These are phyloP conservation scores for Pterocles orientalis DNA, from an alignment of 2,113 vertebrate species.

Conservation along the genomic window DNA sequence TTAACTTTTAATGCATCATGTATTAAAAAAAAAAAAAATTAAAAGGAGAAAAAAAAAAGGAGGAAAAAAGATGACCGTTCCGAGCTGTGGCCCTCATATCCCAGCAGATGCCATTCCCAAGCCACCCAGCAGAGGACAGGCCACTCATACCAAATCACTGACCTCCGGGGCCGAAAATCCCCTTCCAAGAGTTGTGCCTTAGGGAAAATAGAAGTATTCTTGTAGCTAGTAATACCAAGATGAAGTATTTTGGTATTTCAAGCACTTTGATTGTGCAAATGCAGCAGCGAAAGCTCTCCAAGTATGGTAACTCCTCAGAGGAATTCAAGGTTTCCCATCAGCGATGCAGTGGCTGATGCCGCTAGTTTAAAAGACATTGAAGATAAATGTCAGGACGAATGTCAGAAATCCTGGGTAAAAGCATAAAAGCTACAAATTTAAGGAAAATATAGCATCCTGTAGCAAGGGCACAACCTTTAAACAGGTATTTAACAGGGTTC, in stretches of 20 bases:
- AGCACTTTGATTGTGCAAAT: neutral
- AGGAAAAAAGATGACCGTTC: neutral
- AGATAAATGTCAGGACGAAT: neutral
- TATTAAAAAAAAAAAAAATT: neutral
- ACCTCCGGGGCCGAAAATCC: neutral
- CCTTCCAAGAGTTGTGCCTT: neutral
- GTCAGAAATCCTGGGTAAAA: neutral
- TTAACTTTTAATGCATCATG: neutral
- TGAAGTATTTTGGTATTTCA: neutral
- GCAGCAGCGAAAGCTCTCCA: neutral
- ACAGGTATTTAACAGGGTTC: neutral
- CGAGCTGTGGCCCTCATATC: fast-evolving
- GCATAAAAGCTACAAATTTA: neutral
- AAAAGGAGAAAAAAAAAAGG: fast-evolving
- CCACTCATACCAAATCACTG: constrained; percentile 7
- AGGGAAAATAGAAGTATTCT: neutral
- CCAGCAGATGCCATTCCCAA: neutral
- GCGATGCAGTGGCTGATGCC: fast-evolving
- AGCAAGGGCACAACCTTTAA: neutral
- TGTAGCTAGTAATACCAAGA: neutral
- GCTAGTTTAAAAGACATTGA: neutral
- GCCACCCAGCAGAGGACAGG: constrained; percentile 68
- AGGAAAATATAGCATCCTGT: neutral
- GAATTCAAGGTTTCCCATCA: neutral
- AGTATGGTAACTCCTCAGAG: neutral